Percentiles rank a stretch among this genome's conserved stretches.
These are phyloP conservation scores for Semaprochilodus insignis DNA, from an alignment of 2,797 vertebrate species.

Conservation along the genomic window DNA sequence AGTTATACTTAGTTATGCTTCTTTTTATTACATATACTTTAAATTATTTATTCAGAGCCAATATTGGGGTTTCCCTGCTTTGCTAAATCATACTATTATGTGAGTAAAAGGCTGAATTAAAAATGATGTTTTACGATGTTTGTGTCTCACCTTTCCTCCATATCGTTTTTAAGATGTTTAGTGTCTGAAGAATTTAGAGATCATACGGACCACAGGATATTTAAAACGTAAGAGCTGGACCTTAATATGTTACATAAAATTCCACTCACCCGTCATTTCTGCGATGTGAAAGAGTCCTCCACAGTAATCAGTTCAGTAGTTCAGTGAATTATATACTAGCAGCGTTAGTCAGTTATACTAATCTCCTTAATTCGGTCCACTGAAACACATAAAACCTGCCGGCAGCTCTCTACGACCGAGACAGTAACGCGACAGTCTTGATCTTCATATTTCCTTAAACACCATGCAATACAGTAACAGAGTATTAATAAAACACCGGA, in stretches of 20 bases:
- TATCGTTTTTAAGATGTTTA: not conserved
- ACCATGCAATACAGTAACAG: not conserved
- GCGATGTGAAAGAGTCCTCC: not conserved
- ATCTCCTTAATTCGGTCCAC: not conserved
- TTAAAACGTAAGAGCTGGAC: too few relatives aligned
- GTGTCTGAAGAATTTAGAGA: not conserved
- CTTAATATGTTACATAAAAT: not conserved
- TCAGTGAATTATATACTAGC: not conserved
- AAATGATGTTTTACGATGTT: too few relatives aligned
- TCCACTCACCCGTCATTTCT: conserved; percentile 42
- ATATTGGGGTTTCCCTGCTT: too few relatives aligned
- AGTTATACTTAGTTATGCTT: too few relatives aligned
- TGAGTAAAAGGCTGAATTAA: too few relatives aligned
- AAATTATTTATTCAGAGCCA: too few relatives aligned
- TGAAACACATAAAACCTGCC: not conserved
- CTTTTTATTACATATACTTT: too few relatives aligned
- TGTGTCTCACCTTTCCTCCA: too few relatives aligned
- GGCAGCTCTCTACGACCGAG: not conserved
- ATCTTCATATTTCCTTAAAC: not conserved
- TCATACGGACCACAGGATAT: not conserved
- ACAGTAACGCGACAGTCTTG: not conserved
- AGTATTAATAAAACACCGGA: not conserved
- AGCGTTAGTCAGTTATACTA: too few relatives aligned
- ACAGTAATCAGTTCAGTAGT: not conserved
- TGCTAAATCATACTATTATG: too few relatives aligned